These are phyloP conservation scores for Corapipo altera DNA, from an alignment of 2,113 vertebrate species.

Conservation along the genomic window DNA sequence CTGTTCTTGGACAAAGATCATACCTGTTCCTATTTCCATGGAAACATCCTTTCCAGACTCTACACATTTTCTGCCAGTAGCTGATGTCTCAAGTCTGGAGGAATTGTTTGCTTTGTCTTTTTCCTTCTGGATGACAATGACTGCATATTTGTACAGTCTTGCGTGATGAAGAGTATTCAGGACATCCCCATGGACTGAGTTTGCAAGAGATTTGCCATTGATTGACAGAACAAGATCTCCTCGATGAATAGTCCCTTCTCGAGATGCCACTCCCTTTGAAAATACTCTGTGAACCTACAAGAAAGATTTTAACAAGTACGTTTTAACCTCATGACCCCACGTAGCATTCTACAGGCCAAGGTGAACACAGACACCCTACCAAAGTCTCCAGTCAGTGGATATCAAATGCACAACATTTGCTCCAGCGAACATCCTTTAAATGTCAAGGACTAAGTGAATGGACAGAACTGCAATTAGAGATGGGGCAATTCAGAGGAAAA, in stretches of 20 bases:
- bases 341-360: not conserved
- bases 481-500: not conserved
- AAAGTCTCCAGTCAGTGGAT: not conserved
- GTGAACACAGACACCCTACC: not conserved
- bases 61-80: slow-evolving; percentile 47
- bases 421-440: not conserved
- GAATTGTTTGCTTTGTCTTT: slow-evolving; percentile 47
- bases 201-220: slow-evolving; percentile 81
- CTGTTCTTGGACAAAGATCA: slow-evolving; percentile 5
- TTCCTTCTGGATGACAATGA: slow-evolving; percentile 83
- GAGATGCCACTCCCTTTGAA: slow-evolving; percentile 83
- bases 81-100: slow-evolving; percentile 55
- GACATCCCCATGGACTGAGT: slow-evolving; percentile 83
- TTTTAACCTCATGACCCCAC: not conserved
- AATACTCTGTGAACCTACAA: slow-evolving; percentile 92
- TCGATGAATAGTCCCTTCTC: slow-evolving; percentile 84
- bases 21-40: slow-evolving; percentile 76
- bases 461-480: not conserved
- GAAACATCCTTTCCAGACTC: slow-evolving; percentile 54
- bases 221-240: slow-evolving; percentile 88
- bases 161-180: slow-evolving; percentile 87
- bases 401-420: not conserved
- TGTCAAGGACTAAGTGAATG: not conserved
- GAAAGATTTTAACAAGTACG: not conserved
- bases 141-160: slow-evolving; percentile 75